Base-by-base conservation (phyloP, 2,113 vertebrate species). In the Onychorhynchus coronatus region DNA sequence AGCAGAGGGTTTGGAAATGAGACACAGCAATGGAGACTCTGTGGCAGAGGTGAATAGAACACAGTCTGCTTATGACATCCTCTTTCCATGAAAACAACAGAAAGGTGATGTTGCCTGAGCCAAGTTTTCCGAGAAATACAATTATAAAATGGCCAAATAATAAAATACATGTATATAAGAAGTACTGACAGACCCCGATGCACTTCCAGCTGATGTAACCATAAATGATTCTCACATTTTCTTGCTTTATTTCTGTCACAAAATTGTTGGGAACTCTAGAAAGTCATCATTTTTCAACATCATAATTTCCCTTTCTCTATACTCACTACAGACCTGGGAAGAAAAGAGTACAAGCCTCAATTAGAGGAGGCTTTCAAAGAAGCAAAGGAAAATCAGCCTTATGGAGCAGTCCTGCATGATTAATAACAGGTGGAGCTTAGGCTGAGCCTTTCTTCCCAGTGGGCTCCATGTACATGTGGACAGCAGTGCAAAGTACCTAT, bases 261-360 rank as follows among this genome's bases (percentile, higher is more conserved):
- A 85, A 92, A 58, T 42, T 78, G 72, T 89, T 55, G 83, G 74
- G 85, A 95, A 95, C 96, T 80, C 85, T 97, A 59, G 86, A 88
- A 97, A 97, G 95, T 47, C 47, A 82, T 97, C 87, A 85, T 92
- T 96, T 94, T 96, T 93, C 93, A 95, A 79, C 50, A 61, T 77
- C 70, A 24, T 95, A 81, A 97, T 97, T 97, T 97, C 33, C 93
- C 95, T 97, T 95, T 87, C 68, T 77, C 85, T 92, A 30, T 82
- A 56, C 49, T 66, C 56, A 65, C 73, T 80, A 33, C 31, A 88
- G 88, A 77, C 35, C 50, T 52, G 44, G 66, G 61, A 95, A 96
- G 90, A 89, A 96, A 91, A 77, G 85, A 90, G 71, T 39, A 44
- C 39, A 97, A 96, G 88, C 61, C 7, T 63, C 85, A 92, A 66